Conservation (phyloP, 2,797 vertebrate species). For the Momotus momota region DNA sequence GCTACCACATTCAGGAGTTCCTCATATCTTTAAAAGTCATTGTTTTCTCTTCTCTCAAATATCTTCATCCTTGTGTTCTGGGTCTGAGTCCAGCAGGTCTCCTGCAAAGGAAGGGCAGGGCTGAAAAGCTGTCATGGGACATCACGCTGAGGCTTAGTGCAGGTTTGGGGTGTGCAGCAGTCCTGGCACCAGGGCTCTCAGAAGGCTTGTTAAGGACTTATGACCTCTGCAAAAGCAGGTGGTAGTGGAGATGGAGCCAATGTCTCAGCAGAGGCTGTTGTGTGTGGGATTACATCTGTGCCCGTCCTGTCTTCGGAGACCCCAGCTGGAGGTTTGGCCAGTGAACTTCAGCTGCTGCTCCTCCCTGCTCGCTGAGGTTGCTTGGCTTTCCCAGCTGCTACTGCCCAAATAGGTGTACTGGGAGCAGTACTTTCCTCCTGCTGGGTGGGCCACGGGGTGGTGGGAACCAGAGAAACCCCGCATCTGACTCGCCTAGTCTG, state of each 20-base stretch:
- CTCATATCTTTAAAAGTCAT: not conserved
- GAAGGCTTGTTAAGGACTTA: not conserved
- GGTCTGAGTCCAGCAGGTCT: not conserved
- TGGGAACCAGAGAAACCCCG: not conserved
- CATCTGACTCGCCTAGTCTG: not conserved
- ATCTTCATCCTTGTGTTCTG: not conserved
- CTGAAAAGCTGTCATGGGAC: not conserved
- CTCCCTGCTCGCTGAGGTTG: not conserved
- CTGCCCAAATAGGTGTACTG: not conserved
- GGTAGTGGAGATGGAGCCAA: not conserved
- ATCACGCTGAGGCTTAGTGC: fast-evolving
- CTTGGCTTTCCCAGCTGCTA: not conserved
- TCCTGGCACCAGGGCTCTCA: not conserved
- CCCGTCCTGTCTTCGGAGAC: not conserved
- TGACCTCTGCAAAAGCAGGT: not conserved
- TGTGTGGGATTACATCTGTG: not conserved
- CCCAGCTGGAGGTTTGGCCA: not conserved
- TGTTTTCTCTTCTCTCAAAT: not conserved
- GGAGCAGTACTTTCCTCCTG: not conserved
- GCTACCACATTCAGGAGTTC: not conserved
- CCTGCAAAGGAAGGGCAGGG: not conserved
- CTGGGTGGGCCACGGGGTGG: not conserved
- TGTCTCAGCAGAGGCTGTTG: not conserved
- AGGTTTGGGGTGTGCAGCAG: not conserved
- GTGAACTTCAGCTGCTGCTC: not conserved